A percentile compares a stretch with the other conserved stretches of the same genome.
Evolutionary conservation across 2,113 vertebrate genomes (phyloP).

Genomic region (Motacilla tschutschensis): DNA sequence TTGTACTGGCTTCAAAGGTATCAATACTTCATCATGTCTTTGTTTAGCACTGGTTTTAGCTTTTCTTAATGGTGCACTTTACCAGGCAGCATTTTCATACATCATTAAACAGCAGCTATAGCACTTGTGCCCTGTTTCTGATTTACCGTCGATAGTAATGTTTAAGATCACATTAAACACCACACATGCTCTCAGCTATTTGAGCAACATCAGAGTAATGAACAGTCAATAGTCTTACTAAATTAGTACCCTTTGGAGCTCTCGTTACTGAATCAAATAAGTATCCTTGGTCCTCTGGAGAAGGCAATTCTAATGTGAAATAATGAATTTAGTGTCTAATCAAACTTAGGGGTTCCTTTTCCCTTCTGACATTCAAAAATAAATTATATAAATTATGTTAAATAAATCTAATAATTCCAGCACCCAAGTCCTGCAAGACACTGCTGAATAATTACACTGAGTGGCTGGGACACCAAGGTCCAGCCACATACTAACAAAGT

Average conservation of each 20-base stretch:
- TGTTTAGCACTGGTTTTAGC: constrained; percentile 70
- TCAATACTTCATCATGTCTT: constrained; percentile 74
- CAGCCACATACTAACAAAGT: neutral
- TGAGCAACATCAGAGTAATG: constrained; percentile 69
- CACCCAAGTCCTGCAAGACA: neutral
- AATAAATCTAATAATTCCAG: constrained; percentile 12
- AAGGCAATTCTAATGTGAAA: constrained; percentile 38
- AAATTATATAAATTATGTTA: constrained; percentile 27
- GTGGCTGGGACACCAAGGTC: neutral
- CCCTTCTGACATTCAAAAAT: constrained; percentile 39
- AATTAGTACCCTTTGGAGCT: constrained; percentile 65
- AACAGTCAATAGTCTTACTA: constrained; percentile 72
- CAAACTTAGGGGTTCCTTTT: constrained; percentile 47
- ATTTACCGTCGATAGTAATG: constrained; percentile 77
- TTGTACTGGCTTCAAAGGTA: constrained; percentile 63
- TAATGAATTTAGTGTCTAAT: constrained; percentile 63
- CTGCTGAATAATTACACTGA: neutral
- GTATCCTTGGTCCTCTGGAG: constrained; percentile 56
- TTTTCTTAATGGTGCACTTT: constrained; percentile 90
- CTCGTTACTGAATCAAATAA: constrained; percentile 62
- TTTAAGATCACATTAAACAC: constrained; percentile 76
- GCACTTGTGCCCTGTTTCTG: constrained; percentile 67
- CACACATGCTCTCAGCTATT: constrained; percentile 69
- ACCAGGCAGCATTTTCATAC: constrained; percentile 82
- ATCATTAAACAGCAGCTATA: constrained; percentile 86